These are phyloP conservation scores for Thripadectes ignobilis DNA, from an alignment of 2,797 vertebrate genomes.

Conservation along the genomic window DNA sequence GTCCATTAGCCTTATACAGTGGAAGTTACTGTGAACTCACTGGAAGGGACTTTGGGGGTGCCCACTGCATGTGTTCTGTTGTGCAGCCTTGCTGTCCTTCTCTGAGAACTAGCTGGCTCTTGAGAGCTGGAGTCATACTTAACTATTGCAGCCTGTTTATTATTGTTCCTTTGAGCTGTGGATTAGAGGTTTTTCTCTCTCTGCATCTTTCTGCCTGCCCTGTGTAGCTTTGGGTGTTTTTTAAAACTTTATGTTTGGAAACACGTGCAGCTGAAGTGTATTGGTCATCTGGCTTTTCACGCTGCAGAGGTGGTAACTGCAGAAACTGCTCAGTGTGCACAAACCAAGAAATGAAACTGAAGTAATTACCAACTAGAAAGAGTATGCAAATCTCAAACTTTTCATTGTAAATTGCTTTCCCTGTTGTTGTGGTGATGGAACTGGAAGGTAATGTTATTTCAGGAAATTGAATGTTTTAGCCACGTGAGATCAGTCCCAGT, in stretches of 20 bases:
- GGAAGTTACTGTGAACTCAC: background rate
- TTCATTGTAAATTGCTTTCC: background rate
- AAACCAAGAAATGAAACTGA: background rate
- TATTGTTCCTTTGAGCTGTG: background rate
- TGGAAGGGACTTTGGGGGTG: background rate
- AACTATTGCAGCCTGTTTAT: background rate
- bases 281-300: background rate
- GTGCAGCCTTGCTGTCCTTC: too few relatives aligned
- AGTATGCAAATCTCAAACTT: background rate
- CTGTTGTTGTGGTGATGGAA: background rate
- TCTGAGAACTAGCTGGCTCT: background rate
- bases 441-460: background rate
- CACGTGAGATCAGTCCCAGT: background rate
- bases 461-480: background rate
- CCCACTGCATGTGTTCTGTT: too few relatives aligned
- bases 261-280: background rate
- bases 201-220: background rate
- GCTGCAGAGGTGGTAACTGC: background rate
- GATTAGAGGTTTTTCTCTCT: background rate
- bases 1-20: fast-evolving
- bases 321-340: background rate
- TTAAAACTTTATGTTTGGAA: background rate
- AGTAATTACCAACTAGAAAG: background rate
- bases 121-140: background rate
- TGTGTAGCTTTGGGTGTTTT: background rate